Conservation (phyloP, 2,113 vertebrate species). For the Gallinago jamesoni region DNA sequence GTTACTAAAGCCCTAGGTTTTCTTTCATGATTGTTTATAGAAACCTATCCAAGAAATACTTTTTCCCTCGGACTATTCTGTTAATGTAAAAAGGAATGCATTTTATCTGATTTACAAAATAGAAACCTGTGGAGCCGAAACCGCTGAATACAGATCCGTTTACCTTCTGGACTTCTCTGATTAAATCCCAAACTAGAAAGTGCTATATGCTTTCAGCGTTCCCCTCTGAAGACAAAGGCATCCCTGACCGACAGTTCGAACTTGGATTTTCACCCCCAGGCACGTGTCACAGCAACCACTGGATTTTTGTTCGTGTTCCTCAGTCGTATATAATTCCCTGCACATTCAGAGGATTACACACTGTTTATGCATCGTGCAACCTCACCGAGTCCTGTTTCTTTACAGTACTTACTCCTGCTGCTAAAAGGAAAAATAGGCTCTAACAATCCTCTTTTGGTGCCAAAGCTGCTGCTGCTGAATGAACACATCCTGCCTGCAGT, state of each 20-base stretch:
- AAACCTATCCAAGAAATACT: conserved; percentile 23
- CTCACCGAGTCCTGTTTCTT: conserved; percentile 70
- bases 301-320: conserved; percentile 46
- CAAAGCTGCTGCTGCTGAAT: conserved; percentile 73
- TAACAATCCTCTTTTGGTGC: conserved; percentile 76
- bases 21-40: conserved; percentile 20
- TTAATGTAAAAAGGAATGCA: conserved; percentile 2
- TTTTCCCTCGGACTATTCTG: neutral
- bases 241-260: neutral
- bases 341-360: conserved; percentile 74
- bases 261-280: neutral
- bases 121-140: neutral
- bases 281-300: neutral
- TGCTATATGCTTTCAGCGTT: neutral
- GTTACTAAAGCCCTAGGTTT: neutral
- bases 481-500: conserved; percentile 72
- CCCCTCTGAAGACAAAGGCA: neutral
- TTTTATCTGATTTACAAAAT: conserved; percentile 19
- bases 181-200: neutral
- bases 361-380: conserved; percentile 72
- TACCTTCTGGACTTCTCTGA: neutral
- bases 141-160: neutral
- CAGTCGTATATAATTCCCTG: conserved; percentile 62
- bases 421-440: conserved; percentile 77
- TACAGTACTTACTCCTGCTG: conserved; percentile 76